Percentiles rank a stretch among this genome's conserved stretches.
Evolutionary conservation across 2,888 invertebrate species (phyloP).

Genomic region (Lasioglossum morio): DNA sequence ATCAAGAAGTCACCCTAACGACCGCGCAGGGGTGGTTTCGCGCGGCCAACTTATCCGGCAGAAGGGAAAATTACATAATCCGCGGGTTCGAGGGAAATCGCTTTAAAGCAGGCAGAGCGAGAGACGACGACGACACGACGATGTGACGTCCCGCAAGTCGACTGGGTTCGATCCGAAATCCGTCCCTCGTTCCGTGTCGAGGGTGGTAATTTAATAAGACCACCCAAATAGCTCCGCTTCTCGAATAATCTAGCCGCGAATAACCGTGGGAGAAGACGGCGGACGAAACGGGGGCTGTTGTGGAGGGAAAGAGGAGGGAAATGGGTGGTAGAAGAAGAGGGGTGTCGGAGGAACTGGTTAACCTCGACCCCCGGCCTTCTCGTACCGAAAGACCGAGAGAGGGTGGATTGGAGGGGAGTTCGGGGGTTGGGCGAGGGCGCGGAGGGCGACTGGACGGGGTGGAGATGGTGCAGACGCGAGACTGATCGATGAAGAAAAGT

Average conservation of each 20-base stretch:
- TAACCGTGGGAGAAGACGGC: constrained; percentile 32
- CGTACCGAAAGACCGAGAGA: constrained; percentile 17
- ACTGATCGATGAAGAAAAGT: constrained; percentile 72
- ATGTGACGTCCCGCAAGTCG: neutral
- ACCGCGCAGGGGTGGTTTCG: constrained; percentile 2
- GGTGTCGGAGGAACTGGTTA: constrained; percentile 54
- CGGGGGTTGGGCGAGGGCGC: neutral
- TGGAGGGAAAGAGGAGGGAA: neutral
- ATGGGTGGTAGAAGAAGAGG: neutral
- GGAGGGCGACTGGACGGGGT: constrained; percentile 1
- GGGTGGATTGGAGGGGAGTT: neutral
- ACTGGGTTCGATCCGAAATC: constrained; percentile 1
- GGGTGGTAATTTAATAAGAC: constrained; percentile 46
- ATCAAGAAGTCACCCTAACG: constrained; percentile 3
- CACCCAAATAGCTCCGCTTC: constrained; percentile 46
- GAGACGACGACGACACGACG: neutral
- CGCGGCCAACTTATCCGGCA: neutral
- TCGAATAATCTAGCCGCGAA: constrained; percentile 44
- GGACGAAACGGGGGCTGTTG: neutral
- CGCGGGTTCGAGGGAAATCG: constrained; percentile 3
- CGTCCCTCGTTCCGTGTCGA: neutral
- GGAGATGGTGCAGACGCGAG: constrained; percentile 45
- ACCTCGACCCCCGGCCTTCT: constrained; percentile 67
- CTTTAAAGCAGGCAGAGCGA: neutral
- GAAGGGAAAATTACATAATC: constrained; percentile 17